Base-by-base conservation (phyloP, 2,888 invertebrate species). In the Ormyrus rosae region DNA sequence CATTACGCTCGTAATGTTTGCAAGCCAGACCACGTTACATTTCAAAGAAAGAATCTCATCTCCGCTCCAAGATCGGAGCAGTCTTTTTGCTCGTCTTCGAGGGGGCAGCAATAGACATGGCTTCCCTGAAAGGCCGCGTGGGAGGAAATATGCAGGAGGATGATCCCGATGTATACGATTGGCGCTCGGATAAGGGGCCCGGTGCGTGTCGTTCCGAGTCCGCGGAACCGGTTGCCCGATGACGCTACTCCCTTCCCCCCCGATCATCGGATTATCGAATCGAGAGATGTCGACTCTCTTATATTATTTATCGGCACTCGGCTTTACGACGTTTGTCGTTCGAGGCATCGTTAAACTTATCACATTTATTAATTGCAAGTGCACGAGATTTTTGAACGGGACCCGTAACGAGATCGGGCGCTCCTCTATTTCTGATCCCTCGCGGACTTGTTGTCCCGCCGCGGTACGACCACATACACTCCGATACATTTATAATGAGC, bases 161-260 rank as follows among this genome's bases (percentile, higher is more conserved):
- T 74, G 79, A 79, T 79, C 79, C 69, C 73, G 63, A 75, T 80
- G 65, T 75, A 75, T 60, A 60, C 70, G 74, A 80, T 80, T 53
- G 46, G 51, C 46, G 46, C 58, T 5, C 46, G 53, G 75, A 80
- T 80, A 75, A 79, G 79, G 5, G 10, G 1, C 9, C 9, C 48
- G n/a, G 70, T 65, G 80, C 75, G 65, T 70, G 70, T 65, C 65
- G 58, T 56, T 34, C 56, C 50, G 45, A 48, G 48, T 71, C 56
- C 9, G 51, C 45, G 55, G 53, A 79, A 75, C 80, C 70, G 65
- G 75, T 80, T 80, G 50, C 58, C 48, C 51, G 13, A 34, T 34
- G 48, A 48, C 50, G 53, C 34, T 48, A 13, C 9, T 56, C 45
- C 11, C 48, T 71, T 50, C 55, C 60, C 48, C 45, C 65, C 34